phyloP scores from a whole-genome alignment of 1,140 invertebrate species.

The Drosophila chauvacae region DNA sequence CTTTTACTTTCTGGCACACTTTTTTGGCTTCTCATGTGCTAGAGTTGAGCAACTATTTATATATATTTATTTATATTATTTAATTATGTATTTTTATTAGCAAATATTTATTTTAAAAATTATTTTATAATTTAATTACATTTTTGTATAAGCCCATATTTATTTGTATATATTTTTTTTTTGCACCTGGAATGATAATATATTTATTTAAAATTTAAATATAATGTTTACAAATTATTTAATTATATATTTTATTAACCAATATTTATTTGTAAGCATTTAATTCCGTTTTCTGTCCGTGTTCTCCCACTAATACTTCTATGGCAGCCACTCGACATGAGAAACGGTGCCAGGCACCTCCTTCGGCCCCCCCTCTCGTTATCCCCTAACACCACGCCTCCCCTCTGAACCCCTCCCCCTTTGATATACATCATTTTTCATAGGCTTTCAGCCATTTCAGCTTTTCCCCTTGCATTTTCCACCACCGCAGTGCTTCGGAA shows the following conservation, averaged over 20 bases:
- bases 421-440: slow-evolving; percentile 70
- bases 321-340: slow-evolving; percentile 42
- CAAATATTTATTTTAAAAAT: too few species aligned
- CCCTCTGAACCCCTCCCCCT: not conserved
- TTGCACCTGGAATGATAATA: not conserved
- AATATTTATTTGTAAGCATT: not conserved
- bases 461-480: slow-evolving; percentile 18
- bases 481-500: slow-evolving; percentile 52
- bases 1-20: slow-evolving; percentile 79
- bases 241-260: not conserved
- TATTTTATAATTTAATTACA: too few species aligned
- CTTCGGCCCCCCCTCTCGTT: not conserved
- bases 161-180: too few species aligned
- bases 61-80: too few species aligned
- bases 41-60: slow-evolving; percentile 24
- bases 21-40: slow-evolving; percentile 33
- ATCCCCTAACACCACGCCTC: not conserved
- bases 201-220: too few species aligned
- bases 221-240: too few species aligned
- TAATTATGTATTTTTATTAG: too few species aligned
- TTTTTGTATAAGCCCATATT: too few species aligned
- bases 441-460: slow-evolving; percentile 52
- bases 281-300: not conserved
- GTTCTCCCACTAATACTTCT: slow-evolving; percentile 13
- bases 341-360: slow-evolving; percentile 59